Evolutionary conservation across 30 jellyfish, hydroid and myxozoan genomes (phyloP), one percentile per base, ranked within the genome.

Genomic region (Turritopsis rubra): DNA sequence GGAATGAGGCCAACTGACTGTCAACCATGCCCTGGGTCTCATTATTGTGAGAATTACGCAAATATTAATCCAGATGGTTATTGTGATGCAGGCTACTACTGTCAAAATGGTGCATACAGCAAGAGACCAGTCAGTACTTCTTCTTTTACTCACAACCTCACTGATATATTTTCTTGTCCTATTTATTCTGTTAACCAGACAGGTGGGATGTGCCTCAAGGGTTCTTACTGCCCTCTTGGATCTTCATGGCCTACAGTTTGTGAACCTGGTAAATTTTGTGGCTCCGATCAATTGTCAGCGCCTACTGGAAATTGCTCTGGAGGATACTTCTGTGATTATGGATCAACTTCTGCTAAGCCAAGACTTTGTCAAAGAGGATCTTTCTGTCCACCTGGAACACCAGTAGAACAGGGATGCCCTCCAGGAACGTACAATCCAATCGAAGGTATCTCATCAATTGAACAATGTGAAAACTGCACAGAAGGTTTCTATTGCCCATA

Each of bases 291-390:
- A 16, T 91, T 93, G 28, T 60, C 91, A 31, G 66, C 79, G 0
- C 99, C 99, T 18, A 26, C 79, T 60, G 99, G 99, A 8, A 93
- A 93, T 84, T 93, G 99, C 79, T 18, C 96, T 24, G 96, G 94
- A 25, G 99, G 99, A 5, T 84, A 71, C 25, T 93, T 85, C 72
- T 93, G 99, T 73, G 96, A 82, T 60, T 79, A 73, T 3, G 95
- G 95, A 7, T 93, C 99, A 8, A 75, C 52, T 7, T 22, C 91
- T 0, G 86, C 94, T 3, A 71, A 60, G 13, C 96, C 96, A 21
- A 82, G 66, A 26, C 53, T 82, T 9, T 88, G 96, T 80, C 72
- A 77, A 52, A 88, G 91, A 23, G 99, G 99, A 65, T 81, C 85
- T 79, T 93, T 88, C 82, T 93, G 99, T 66, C 96, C 96, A 7